Evolutionary conservation across 1,140 invertebrate genomes (phyloP).

Genomic region (Brachionus manjavacas): DNA sequence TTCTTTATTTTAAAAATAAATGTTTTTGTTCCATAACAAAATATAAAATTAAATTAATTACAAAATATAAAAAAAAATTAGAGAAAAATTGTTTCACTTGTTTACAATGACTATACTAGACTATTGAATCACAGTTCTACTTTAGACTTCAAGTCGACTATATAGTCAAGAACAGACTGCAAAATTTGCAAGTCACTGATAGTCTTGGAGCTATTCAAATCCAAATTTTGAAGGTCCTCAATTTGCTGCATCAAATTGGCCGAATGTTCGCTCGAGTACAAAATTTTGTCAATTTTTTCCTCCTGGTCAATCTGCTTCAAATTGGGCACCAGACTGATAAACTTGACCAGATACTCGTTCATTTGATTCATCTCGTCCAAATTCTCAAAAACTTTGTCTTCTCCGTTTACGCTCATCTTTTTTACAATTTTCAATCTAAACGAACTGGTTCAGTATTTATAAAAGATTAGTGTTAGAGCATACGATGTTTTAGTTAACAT

Average conservation of each 20-base stretch:
- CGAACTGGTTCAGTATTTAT: background rate
- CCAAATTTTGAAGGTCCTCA: background rate
- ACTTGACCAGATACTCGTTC: slow-evolving; percentile 14
- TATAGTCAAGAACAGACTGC: slow-evolving; percentile 1
- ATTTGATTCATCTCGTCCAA: background rate
- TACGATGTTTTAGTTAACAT: background rate
- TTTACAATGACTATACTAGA: background rate
- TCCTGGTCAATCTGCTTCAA: slow-evolving; percentile 36
- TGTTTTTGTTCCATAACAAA: background rate
- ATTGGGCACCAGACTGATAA: slow-evolving; percentile 19
- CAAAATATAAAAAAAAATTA: background rate
- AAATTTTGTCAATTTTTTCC: slow-evolving; percentile 23
- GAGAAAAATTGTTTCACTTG: background rate
- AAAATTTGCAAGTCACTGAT: slow-evolving; percentile 28
- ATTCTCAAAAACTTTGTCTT: background rate
- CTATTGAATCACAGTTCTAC: background rate
- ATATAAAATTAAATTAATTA: slow-evolving; percentile 29
- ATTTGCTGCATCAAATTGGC: background rate
- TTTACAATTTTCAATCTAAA: background rate
- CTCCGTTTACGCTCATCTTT: background rate
- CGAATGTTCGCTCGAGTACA: background rate
- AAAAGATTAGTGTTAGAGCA: background rate
- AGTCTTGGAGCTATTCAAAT: background rate
- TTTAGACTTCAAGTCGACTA: slow-evolving; percentile 5
- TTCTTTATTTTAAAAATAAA: background rate